A percentile compares a stretch with the other conserved stretches of the same genome.
Evolutionary conservation across 2,797 vertebrate genomes (phyloP).

Genomic region (Eremophila alpestris): DNA sequence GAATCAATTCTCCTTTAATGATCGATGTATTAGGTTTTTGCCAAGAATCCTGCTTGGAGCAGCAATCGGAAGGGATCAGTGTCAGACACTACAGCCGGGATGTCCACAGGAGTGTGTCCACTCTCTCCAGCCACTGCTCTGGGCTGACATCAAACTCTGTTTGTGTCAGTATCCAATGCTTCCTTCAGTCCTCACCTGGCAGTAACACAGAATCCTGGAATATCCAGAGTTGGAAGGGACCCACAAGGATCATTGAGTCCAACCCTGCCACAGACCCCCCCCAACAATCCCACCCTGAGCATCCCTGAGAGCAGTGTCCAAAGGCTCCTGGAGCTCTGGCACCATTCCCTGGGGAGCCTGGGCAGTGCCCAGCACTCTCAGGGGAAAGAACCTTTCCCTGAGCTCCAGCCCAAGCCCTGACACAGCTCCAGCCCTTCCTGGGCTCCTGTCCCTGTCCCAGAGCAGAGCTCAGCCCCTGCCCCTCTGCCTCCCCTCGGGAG

Average conservation of each 20-base stretch:
- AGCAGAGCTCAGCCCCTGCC: background rate
- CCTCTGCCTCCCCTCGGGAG: too few species aligned
- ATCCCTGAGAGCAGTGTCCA: background rate
- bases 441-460: background rate
- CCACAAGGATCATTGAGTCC: fast-evolving
- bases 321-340: background rate
- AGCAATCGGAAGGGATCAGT: background rate
- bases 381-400: background rate
- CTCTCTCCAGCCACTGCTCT: background rate
- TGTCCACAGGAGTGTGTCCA: fast-evolving
- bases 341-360: background rate
- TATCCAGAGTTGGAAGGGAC: background rate
- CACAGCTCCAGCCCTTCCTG: background rate
- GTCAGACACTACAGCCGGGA: fast-evolving
- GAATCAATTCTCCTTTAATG: background rate
- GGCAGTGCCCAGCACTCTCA: background rate
- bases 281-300: background rate
- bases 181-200: background rate
- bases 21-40: background rate
- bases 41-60: background rate
- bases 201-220: background rate
- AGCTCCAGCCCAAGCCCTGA: background rate
- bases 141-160: background rate
- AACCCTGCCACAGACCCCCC: background rate
- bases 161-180: background rate